phyloP scores from a whole-genome alignment of 2,797 vertebrate species.

The Glossophaga mutica region DNA sequence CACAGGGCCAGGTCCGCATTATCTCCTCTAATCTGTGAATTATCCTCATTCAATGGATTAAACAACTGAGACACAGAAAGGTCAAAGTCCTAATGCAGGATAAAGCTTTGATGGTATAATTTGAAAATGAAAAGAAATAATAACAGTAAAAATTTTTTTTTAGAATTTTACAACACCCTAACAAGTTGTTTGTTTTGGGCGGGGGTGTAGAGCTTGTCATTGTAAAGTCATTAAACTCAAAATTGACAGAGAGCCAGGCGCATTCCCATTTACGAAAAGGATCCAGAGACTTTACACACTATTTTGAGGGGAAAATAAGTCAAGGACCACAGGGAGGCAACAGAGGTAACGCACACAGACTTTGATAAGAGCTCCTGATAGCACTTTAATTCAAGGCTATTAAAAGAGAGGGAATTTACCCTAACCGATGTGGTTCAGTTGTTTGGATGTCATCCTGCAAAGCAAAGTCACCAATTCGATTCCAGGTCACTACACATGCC shows the following conservation, averaged over 20 bases:
- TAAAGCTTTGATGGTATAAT: not conserved
- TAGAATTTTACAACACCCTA: slow-evolving; percentile 14
- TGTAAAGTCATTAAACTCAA: not conserved
- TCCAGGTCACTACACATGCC: not conserved
- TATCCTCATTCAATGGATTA: not conserved
- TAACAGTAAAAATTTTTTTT: not conserved
- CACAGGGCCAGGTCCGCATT: not conserved
- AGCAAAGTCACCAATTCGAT: not conserved
- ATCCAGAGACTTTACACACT: not conserved
- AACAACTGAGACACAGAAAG: not conserved
- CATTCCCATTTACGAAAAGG: not conserved
- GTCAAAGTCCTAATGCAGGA: not conserved
- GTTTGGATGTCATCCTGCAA: not conserved
- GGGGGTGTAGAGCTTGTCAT: not conserved
- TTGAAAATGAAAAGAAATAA: not conserved
- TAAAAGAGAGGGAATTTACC: not conserved
- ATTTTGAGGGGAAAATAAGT: not conserved
- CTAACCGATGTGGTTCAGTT: not conserved
- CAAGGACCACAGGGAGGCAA: not conserved
- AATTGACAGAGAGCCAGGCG: not conserved
- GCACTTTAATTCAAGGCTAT: not conserved
- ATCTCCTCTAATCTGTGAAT: not conserved
- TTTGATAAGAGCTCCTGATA: not conserved
- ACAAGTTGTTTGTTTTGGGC: not conserved
- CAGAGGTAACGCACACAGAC: not conserved